These are phyloP conservation scores for Semotilus atromaculatus DNA, from an alignment of 2,797 vertebrate genomes.

Conservation along the genomic window DNA sequence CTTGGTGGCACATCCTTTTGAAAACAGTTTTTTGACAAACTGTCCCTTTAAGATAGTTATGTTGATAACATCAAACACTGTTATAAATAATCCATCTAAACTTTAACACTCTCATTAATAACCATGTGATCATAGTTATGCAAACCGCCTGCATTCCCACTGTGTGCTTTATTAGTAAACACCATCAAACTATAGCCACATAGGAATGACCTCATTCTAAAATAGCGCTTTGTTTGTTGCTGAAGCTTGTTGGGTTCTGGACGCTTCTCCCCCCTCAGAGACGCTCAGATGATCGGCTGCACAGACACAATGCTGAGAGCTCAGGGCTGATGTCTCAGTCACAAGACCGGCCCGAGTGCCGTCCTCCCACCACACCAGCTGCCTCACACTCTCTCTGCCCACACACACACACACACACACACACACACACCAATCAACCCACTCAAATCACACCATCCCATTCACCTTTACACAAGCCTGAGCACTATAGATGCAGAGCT, in stretches of 20 bases:
- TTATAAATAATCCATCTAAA: background rate
- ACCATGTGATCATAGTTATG: background rate
- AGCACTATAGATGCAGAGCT: background rate
- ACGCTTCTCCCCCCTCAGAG: slow-evolving; percentile 60
- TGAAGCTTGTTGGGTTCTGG: slow-evolving; percentile 43
- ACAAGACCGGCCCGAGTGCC: slow-evolving; percentile 77
- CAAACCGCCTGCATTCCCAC: background rate
- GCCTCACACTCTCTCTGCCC: slow-evolving; percentile 60
- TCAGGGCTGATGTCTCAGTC: slow-evolving; percentile 74
- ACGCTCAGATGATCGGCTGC: slow-evolving; percentile 80
- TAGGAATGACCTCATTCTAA: slow-evolving; percentile 46
- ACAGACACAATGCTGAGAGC: slow-evolving; percentile 72
- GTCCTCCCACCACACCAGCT: slow-evolving; percentile 70
- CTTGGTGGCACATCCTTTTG: background rate
- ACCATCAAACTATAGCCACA: slow-evolving; percentile 29
- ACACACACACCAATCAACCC: background rate
- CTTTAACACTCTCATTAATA: background rate
- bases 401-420: slow-evolving; percentile 40
- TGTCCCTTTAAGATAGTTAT: background rate
- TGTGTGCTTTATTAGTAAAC: slow-evolving; percentile 25
- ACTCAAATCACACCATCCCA: slow-evolving; percentile 23
- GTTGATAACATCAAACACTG: background rate
- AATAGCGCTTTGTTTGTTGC: slow-evolving; percentile 58
- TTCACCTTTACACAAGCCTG: slow-evolving; percentile 22
- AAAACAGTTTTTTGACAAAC: background rate